Conservation (phyloP, 2,888 invertebrate genomes). For the Drosophila hamatofila region DNA sequence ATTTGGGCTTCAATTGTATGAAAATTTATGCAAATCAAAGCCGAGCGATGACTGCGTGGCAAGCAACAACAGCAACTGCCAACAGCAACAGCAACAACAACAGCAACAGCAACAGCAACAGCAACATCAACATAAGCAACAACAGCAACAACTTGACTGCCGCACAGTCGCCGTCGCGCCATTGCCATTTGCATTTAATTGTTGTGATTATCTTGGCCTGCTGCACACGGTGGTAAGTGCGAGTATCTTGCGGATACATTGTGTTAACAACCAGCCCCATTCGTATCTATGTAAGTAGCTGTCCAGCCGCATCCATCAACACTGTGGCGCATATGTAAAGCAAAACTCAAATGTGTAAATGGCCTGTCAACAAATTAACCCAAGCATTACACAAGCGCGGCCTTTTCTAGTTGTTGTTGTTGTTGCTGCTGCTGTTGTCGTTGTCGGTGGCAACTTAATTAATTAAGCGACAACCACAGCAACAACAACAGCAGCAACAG, state of each 20-base stretch:
- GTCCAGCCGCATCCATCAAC: conserved; percentile 51
- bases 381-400: conserved; percentile 53
- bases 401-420: conserved; percentile 13
- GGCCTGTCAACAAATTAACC: conserved; percentile 79
- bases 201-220: conserved; percentile 84
- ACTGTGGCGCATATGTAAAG: conserved; percentile 46
- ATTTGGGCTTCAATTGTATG: conserved; percentile 73
- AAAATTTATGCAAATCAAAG: conserved; percentile 77
- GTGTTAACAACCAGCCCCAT: conserved; percentile 5
- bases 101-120: conserved; percentile 34
- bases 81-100: conserved; percentile 39
- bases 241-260: conserved; percentile 44
- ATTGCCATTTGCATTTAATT: conserved; percentile 83
- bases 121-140: conserved; percentile 37
- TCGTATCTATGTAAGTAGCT: conserved; percentile 32
- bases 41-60: conserved; percentile 73
- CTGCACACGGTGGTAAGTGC: conserved; percentile 81
- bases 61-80: conserved; percentile 52
- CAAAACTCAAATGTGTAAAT: conserved; percentile 67
- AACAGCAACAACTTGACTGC: conserved; percentile 50
- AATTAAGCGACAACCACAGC: conserved; percentile 60
- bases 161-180: conserved; percentile 70
- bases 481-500: conserved; percentile 37
- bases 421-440: conserved; percentile 21
- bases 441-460: conserved; percentile 62